These are phyloP conservation scores for Eulacestoma nigropectus DNA, from an alignment of 2,113 vertebrate genomes.

Conservation along the genomic window DNA sequence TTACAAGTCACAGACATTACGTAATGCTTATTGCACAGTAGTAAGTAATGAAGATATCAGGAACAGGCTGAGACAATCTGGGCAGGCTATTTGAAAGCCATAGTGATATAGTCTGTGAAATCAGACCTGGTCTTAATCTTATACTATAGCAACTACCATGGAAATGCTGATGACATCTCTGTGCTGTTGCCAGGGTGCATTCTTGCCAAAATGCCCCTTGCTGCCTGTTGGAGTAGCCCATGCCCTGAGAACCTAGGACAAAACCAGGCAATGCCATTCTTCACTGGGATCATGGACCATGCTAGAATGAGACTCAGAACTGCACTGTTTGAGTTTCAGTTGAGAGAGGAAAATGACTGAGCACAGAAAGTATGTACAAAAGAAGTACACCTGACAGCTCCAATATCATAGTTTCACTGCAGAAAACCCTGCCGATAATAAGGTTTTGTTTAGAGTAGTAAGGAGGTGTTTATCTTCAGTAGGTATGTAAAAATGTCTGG, in stretches of 20 bases:
- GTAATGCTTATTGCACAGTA: not conserved
- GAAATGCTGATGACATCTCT: not conserved
- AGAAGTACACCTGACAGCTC: not conserved
- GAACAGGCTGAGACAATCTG: not conserved
- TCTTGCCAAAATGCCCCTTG: not conserved
- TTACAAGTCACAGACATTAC: slow-evolving; percentile 2
- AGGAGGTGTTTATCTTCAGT: not conserved
- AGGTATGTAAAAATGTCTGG: not conserved
- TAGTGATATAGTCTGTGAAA: not conserved
- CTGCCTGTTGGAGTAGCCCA: not conserved
- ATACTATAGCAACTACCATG: not conserved
- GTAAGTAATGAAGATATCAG: not conserved
- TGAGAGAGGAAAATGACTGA: not conserved
- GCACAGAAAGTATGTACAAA: not conserved
- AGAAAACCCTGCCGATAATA: not conserved
- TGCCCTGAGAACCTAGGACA: not conserved
- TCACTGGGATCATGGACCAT: not conserved
- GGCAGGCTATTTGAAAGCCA: not conserved
- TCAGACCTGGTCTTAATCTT: not conserved
- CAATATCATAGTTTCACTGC: not conserved
- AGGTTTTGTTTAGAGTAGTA: not conserved
- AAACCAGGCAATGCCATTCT: not conserved
- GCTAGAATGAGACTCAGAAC: not conserved
- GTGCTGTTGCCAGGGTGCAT: not conserved
- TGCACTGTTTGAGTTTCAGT: not conserved